Conservation (phyloP, 1,140 invertebrate genomes). For the Drosophila chauvacae region DNA sequence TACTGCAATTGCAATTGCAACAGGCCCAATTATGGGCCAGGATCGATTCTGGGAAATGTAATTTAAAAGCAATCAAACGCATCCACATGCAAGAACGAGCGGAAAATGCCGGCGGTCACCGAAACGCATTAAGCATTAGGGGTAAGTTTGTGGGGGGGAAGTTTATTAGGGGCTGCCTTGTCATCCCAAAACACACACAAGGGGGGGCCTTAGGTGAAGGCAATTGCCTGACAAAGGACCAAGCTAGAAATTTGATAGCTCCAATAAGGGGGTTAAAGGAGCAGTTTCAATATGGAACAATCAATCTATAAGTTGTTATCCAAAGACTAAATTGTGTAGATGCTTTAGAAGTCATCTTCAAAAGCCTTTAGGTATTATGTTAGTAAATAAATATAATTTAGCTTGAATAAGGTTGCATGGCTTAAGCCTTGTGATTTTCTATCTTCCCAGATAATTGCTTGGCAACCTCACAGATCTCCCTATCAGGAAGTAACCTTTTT, state of each 20-base stretch:
- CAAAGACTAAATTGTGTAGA: too few species aligned
- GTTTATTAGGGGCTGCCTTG: neutral
- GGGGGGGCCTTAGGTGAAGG: too few species aligned
- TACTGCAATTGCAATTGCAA: constrained; percentile 26
- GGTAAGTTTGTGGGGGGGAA: neutral
- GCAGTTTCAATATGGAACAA: constrained; percentile 9
- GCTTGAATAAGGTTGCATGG: neutral
- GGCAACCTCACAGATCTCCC: neutral
- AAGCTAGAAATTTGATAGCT: constrained; percentile 16
- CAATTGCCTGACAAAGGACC: constrained; percentile 2
- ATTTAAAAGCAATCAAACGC: constrained; percentile 75
- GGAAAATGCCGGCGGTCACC: constrained; percentile 56
- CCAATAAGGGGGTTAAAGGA: neutral
- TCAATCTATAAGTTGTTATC: neutral
- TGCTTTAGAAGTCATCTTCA: neutral
- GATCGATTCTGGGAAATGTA: constrained; percentile 48
- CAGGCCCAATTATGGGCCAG: constrained; percentile 33
- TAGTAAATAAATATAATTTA: neutral
- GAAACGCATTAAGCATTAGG: constrained; percentile 35
- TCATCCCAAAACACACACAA: neutral
- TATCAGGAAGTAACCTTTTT: neutral
- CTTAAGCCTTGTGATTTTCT: neutral
- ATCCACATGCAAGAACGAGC: constrained; percentile 60
- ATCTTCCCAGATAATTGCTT: neutral
- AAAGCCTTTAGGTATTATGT: neutral